These are phyloP conservation scores for Carassius auratus DNA, from an alignment of 2,113 vertebrate genomes.

Conservation along the genomic window DNA sequence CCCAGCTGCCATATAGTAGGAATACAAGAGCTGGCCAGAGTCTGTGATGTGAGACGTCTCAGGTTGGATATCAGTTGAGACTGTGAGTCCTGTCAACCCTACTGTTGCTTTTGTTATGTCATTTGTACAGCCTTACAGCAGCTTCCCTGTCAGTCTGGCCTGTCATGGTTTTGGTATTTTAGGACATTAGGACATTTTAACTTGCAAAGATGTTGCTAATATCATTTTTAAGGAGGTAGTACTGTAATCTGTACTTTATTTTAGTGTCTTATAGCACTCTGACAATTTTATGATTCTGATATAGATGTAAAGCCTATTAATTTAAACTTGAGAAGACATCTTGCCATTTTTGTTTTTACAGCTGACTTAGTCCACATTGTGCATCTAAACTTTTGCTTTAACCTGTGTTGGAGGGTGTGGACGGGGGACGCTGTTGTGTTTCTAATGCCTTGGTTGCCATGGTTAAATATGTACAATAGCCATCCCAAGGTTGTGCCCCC, in stretches of 20 bases:
- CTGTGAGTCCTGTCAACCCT: conserved; percentile 45
- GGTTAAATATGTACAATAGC: conserved; percentile 71
- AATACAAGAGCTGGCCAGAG: conserved; percentile 23
- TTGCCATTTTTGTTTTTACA: conserved; percentile 14
- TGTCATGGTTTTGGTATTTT: neutral
- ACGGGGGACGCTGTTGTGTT: conserved; percentile 18
- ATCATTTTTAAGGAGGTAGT: neutral
- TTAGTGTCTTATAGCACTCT: neutral
- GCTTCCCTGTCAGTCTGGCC: conserved; percentile 1
- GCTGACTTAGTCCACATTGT: conserved; percentile 7
- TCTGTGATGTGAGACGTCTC: conserved; percentile 25
- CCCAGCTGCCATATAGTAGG: conserved; percentile 29
- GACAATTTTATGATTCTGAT: too few relatives aligned
- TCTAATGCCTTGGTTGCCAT: conserved; percentile 60
- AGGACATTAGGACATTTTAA: neutral
- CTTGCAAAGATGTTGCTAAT: neutral
- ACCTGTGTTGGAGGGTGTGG: neutral
- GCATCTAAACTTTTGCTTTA: conserved; percentile 31
- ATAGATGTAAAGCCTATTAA: too few relatives aligned
- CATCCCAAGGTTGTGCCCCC: conserved; percentile 72
- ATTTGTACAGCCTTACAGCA: neutral
- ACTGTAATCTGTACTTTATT: neutral
- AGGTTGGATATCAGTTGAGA: conserved; percentile 30
- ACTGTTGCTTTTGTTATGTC: neutral
- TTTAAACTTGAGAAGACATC: too few relatives aligned